phyloP scores from a whole-genome alignment of 2,113 vertebrate species.

The Calidris pygmaea region DNA sequence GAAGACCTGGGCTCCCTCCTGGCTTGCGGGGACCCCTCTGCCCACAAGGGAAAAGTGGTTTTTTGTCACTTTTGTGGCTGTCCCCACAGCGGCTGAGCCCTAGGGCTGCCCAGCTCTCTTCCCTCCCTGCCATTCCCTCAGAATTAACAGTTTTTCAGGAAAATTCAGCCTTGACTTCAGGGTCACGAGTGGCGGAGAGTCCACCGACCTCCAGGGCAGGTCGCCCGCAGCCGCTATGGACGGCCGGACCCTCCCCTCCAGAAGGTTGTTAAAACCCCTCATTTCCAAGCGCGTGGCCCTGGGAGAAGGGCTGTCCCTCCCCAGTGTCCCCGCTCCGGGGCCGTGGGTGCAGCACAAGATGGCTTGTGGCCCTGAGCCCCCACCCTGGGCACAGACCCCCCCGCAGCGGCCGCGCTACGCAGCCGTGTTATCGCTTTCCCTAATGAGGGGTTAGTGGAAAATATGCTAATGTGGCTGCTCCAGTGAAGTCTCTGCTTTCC shows the following conservation, averaged over 20 bases:
- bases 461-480: background rate
- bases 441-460: background rate
- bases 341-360: background rate
- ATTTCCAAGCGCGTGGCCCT: background rate
- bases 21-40: background rate
- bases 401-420: background rate
- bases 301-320: background rate
- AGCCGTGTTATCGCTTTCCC: background rate
- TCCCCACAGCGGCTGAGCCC: background rate
- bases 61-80: background rate
- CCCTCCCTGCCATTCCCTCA: background rate
- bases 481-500: background rate
- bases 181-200: accelerated
- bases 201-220: background rate
- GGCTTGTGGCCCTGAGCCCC: background rate
- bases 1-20: background rate
- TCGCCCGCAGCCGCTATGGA: accelerated
- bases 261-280: accelerated
- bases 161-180: background rate
- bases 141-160: background rate
- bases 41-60: accelerated
- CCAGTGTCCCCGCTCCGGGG: accelerated
- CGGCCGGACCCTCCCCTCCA: background rate
- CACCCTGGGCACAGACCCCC: background rate
- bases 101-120: background rate